Base-by-base conservation (phyloP, 2,113 vertebrate species). In the Oncorhynchus kisutch region DNA sequence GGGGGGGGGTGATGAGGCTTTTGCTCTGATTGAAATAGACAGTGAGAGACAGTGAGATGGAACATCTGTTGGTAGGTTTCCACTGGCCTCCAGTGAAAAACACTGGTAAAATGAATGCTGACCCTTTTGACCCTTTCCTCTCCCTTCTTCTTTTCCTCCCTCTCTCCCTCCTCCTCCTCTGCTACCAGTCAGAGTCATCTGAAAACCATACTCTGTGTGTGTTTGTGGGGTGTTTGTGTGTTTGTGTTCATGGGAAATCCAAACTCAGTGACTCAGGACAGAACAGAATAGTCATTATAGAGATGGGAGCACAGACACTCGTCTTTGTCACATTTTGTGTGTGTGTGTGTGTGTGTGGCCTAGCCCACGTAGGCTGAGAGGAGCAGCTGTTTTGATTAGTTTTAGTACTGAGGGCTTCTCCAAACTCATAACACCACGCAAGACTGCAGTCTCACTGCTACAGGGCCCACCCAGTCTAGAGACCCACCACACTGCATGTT, bases 61-160 rank as follows among this genome's bases (percentile, higher is more conserved):
- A 8, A 84, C 87, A 89, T 92, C 89, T 92, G 91, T 86, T 85
- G 82, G 78, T 86, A 86, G 85, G 87, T 89, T 89, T 82, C 80
- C 79, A 79, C 86, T 84, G 85, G 87, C 92, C 85, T 84, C 85
- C 77, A 79, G 79, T 87, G 85, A 88, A 86, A 84, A 64, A 70
- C 74, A 71, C 70, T 81, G 84, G 83, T 82, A 76, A 82, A 86
- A 87, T 85, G 80, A 87, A 88, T 75, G 80, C 76, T 91, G 89
- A 93, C 90, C 91, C 79, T 89, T 82, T 91, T 90, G 88, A 90
- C 82, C 79, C 69, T 70, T 54, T 71, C n/a, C 45, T 22, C 31
- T 22, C 78, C 88, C 82, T 45, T 45, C 39, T 45, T 45, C 22
- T 20, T n/a, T 66, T 31, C 12, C 1, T 20, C 12, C 7, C 49